A percentile compares a stretch with the other conserved stretches of the same genome.
Conservation (phyloP, 2,888 invertebrate genomes). For the Chloroclysta siterata region DNA sequence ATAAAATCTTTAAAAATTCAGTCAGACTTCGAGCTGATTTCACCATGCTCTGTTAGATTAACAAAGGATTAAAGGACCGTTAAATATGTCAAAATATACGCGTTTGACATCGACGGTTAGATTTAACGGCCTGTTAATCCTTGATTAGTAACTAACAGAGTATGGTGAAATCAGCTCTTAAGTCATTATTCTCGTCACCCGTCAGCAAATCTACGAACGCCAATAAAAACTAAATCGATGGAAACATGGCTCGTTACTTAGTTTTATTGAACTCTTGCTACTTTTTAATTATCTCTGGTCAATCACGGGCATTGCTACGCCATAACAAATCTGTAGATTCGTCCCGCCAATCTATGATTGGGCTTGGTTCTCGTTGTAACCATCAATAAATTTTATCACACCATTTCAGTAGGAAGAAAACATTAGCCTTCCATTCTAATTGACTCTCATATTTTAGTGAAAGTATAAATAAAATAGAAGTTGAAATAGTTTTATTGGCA, state of each 20-base stretch:
- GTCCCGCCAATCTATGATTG: constrained; percentile 70
- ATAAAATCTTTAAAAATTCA: no score
- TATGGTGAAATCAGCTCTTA: no score
- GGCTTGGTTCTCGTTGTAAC: constrained; percentile 71
- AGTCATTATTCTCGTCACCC: background rate
- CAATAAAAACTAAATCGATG: constrained; percentile 10
- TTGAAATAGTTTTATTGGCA: constrained; percentile 19
- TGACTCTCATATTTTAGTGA: constrained; percentile 55
- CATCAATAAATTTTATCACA: constrained; percentile 80
- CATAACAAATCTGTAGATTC: constrained; percentile 69
- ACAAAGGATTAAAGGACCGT: no score
- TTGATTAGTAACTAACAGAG: no score
- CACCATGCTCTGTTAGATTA: no score
- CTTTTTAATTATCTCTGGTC: constrained; percentile 77
- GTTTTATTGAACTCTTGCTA: constrained; percentile 65
- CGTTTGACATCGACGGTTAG: no score
- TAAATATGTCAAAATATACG: no score
- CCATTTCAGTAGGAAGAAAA: constrained; percentile 79
- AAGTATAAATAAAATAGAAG: constrained; percentile 25
- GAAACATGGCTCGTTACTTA: constrained; percentile 33
- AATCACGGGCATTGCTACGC: constrained; percentile 64
- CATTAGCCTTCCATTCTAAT: constrained; percentile 73
- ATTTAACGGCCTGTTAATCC: no score
- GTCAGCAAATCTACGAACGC: background rate
- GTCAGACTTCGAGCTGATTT: no score